Evolutionary conservation across 2,888 invertebrate species (phyloP).

Genomic region (Drosophila subquinaria): DNA sequence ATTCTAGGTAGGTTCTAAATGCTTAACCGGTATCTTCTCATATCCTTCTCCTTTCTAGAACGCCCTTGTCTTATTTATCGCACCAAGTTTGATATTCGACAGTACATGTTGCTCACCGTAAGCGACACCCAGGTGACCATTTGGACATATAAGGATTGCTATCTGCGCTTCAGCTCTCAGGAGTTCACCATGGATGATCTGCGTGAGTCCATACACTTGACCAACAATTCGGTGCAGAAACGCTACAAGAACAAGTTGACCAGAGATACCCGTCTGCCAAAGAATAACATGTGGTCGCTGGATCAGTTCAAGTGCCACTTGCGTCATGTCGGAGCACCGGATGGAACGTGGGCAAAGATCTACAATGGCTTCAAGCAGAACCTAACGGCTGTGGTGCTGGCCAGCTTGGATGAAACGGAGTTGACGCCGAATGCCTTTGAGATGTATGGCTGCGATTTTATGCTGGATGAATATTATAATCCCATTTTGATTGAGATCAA

Average conservation of each 20-base stretch:
- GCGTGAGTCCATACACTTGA: conserved; percentile 94
- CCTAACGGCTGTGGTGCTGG: conserved; percentile 91
- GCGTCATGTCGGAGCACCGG: conserved; percentile 84
- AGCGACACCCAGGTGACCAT: conserved; percentile 91
- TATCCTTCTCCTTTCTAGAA: conserved; percentile 87
- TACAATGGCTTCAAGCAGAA: conserved; percentile 94
- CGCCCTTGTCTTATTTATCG: conserved; percentile 92
- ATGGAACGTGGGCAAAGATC: conserved; percentile 89
- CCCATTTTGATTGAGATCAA: conserved; percentile 98
- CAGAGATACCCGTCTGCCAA: conserved; percentile 89
- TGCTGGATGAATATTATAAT: conserved; percentile 92
- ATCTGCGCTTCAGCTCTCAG: conserved; percentile 94
- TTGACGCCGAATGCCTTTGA: conserved; percentile 92
- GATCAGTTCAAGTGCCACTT: conserved; percentile 90
- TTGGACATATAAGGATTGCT: conserved; percentile 95
- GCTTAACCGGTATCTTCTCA: no score
- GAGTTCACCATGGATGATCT: conserved; percentile 91
- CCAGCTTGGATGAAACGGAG: conserved; percentile 91
- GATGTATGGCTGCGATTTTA: conserved; percentile 96
- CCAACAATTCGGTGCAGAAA: conserved; percentile 94
- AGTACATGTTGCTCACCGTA: conserved; percentile 92
- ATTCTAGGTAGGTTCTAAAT: no score
- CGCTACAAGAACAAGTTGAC: conserved; percentile 87
- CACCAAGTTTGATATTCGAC: conserved; percentile 96
- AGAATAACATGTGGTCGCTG: conserved; percentile 94